Evolutionary conservation across 1,140 invertebrate genomes (phyloP), one percentile per base, ranked within the genome.

Genomic region (Drosophila leontia): DNA sequence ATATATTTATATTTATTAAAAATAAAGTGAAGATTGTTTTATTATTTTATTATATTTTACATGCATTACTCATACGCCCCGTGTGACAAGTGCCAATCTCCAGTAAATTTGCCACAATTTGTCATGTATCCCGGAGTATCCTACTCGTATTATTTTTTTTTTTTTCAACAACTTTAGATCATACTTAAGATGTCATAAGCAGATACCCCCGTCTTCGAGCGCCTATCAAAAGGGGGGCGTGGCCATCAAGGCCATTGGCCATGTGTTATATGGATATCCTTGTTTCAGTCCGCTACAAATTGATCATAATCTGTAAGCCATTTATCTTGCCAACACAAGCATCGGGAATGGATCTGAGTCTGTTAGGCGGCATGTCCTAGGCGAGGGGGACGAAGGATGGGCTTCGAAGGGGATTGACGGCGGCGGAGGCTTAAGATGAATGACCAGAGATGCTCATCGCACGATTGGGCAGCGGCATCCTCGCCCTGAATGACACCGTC

Each of bases 301-400:
- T 90, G 85, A 90, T 90, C 85, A 90, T 90, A 90, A 90, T 90
- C 85, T 90, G 85, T 76, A 80, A 63, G 81, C 78, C 78, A 90
- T 90, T 90, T 85, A 82, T 90, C 85, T 90, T 90, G 44, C 26
- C 45, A 55, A 75, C 75, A 65, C 63, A 67, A 39, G 68, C 57
- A 58, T 53, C 51, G 53, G 48, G 58, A 56, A 70, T 69, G 55
- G 64, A 64, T 67, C 57, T 47, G 67, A 69, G 67, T 62, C 53
- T 68, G 64, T 68, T 68, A 68, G 58, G 9, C 26, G 57, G 56
- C 34, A 37, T 15, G 44, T 34, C 3, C 9, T 11, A 9, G 34
- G 34, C 8, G 34, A 34, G 34, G 8, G 34, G 34, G 34, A 2
- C 41, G 19, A 4, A 3, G 29, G 48, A 51, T 51, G 48, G 48